These are phyloP conservation scores for Tinea pellionella DNA, from an alignment of 2,888 invertebrate species.

Conservation along the genomic window DNA sequence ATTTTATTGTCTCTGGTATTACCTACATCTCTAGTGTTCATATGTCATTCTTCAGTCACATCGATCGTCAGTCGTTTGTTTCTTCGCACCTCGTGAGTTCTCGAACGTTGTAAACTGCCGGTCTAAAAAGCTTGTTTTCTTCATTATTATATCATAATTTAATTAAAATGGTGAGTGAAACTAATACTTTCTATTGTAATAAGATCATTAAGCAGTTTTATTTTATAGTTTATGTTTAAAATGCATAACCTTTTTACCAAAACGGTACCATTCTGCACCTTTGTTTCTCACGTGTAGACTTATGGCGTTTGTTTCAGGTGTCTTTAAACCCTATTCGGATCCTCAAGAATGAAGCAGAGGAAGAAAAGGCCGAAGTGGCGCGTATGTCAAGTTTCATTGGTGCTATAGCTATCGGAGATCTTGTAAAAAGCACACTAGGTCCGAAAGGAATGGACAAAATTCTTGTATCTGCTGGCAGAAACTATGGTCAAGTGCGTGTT, in stretches of 20 bases:
- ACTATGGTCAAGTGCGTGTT: slow-evolving; percentile 71
- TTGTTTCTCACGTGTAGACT: slow-evolving; percentile 13
- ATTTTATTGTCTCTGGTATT: too few species aligned
- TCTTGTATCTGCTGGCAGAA: slow-evolving; percentile 82
- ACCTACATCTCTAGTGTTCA: not conserved
- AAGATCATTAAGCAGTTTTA: not conserved
- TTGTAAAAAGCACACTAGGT: slow-evolving; percentile 97
- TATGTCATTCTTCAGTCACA: not conserved
- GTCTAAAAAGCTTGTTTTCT: not conserved
- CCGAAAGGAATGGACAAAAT: slow-evolving; percentile 99
- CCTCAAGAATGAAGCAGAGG: slow-evolving; percentile 95
- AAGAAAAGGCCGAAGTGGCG: slow-evolving; percentile 97
- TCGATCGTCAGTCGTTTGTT: not conserved
- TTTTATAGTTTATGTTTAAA: not conserved
- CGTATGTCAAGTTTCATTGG: slow-evolving; percentile 98
- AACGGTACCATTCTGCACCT: slow-evolving; percentile 8
- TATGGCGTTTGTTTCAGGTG: slow-evolving; percentile 62
- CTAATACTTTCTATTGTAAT: not conserved
- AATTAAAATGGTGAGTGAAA: slow-evolving; percentile 14
- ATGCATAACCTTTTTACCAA: not conserved
- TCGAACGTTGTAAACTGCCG: slow-evolving; percentile 7
- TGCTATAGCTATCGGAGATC: slow-evolving; percentile 97
- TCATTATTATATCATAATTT: not conserved
- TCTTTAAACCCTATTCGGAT: slow-evolving; percentile 94
- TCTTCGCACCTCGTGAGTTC: slow-evolving; percentile 10